Evolutionary conservation across 2,888 invertebrate species (phyloP).

Genomic region (Eupithecia abbreviata): DNA sequence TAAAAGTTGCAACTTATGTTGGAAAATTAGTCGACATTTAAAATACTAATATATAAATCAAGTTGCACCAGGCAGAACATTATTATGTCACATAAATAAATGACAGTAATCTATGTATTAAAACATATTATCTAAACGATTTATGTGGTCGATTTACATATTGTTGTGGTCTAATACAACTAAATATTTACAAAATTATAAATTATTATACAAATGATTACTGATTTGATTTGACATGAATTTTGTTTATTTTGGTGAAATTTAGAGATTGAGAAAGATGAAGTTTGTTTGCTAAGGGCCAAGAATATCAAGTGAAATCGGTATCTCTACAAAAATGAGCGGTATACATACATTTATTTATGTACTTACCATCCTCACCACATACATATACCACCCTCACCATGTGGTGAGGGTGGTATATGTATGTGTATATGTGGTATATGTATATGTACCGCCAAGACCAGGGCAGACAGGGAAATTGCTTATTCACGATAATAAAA

Average conservation of each 20-base stretch:
- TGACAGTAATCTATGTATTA: neutral
- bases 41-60: neutral
- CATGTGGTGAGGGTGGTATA: too few relatives aligned
- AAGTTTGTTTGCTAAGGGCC: neutral
- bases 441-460: too few relatives aligned
- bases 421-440: too few relatives aligned
- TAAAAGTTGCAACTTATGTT: neutral
- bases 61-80: neutral
- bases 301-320: neutral
- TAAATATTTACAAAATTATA: conserved; percentile 1
- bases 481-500: too few relatives aligned
- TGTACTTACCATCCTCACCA: too few relatives aligned
- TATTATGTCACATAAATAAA: conserved; percentile 9
- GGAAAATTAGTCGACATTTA: neutral
- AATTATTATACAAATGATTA: conserved; percentile 4
- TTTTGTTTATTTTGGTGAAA: conserved; percentile 9
- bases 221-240: neutral
- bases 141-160: conserved; percentile 13
- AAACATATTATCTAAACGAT: conserved; percentile 10
- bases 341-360: too few relatives aligned
- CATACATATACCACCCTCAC: too few relatives aligned
- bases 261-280: conserved; percentile 6
- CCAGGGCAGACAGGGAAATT: too few relatives aligned
- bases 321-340: neutral
- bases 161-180: neutral